Conservation (phyloP, 2,888 invertebrate genomes). For the Agriopis aurantiaria region DNA sequence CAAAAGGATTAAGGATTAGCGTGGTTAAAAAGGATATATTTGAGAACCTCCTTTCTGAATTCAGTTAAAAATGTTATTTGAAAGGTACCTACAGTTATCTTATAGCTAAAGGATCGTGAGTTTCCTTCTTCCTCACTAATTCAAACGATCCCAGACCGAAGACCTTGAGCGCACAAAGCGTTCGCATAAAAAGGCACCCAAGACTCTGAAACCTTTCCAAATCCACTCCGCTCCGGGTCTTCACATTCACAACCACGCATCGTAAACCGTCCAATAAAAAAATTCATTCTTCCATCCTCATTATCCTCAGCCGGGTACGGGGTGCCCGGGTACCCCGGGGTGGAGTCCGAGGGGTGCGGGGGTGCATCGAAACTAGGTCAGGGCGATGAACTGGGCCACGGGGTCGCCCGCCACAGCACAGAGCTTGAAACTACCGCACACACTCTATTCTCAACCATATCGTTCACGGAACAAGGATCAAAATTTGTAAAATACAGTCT, state of each 20-base stretch:
- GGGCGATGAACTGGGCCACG: constrained; percentile 67
- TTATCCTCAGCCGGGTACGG: constrained; percentile 48
- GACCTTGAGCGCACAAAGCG: constrained; percentile 18
- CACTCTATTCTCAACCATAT: constrained; percentile 36
- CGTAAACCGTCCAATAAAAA: constrained; percentile 49
- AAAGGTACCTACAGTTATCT: no score
- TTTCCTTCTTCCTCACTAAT: constrained; percentile 4
- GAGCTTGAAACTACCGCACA: constrained; percentile 8
- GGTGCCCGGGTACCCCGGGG: constrained; percentile 18
- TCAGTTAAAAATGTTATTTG: no score
- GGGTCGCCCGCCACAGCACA: constrained; percentile 50
- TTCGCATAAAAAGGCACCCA: constrained; percentile 10
- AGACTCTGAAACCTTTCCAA: constrained; percentile 19
- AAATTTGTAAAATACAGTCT: constrained; percentile 2
- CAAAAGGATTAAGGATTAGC: no score
- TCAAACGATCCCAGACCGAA: constrained; percentile 2
- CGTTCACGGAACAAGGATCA: not conserved
- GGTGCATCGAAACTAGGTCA: constrained; percentile 57
- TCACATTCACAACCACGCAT: constrained; percentile 43
- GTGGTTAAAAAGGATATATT: no score
- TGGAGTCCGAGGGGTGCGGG: constrained; percentile 31
- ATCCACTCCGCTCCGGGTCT: constrained; percentile 25
- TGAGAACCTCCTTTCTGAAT: no score
- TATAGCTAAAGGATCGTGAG: not conserved
- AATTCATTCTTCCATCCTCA: constrained; percentile 46